Evolutionary conservation across 2,797 vertebrate species (phyloP).

Genomic region (Clarias pachynema): DNA sequence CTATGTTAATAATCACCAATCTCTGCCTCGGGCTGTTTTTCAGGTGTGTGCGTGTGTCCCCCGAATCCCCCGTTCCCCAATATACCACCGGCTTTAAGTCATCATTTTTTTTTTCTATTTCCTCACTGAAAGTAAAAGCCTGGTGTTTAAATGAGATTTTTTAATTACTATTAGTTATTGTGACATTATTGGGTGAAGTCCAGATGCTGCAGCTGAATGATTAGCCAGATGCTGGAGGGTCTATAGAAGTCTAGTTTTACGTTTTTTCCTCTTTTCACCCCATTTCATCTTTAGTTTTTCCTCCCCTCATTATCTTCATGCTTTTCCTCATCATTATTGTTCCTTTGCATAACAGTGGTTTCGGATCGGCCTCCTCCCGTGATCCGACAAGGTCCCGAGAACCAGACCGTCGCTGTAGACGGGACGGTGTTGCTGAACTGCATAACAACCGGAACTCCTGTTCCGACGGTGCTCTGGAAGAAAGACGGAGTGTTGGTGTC

Average conservation of each 20-base stretch:
- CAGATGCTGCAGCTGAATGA: slow-evolving; percentile 68
- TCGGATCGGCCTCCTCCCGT: slow-evolving; percentile 91
- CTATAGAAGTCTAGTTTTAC: slow-evolving; percentile 64
- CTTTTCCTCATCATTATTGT: neutral
- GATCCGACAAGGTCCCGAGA: slow-evolving; percentile 90
- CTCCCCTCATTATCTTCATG: slow-evolving; percentile 1
- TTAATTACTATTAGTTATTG: slow-evolving; percentile 56
- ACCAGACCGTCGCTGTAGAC: slow-evolving; percentile 91
- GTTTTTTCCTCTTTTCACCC: slow-evolving; percentile 55
- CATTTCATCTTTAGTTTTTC: slow-evolving; percentile 58
- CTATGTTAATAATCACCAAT: slow-evolving; percentile 31
- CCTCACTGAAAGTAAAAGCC: slow-evolving; percentile 58
- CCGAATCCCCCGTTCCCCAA: neutral
- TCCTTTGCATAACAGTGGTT: slow-evolving; percentile 70
- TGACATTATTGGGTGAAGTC: slow-evolving; percentile 65
- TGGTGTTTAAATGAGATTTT: slow-evolving; percentile 73
- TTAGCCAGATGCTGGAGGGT: slow-evolving; percentile 51
- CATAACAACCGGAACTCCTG: slow-evolving; percentile 78
- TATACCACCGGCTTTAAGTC: slow-evolving; percentile 34
- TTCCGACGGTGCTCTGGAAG: slow-evolving; percentile 87
- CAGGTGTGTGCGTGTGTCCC: neutral
- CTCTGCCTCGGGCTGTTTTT: slow-evolving; percentile 36
- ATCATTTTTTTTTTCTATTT: slow-evolving; percentile 17
- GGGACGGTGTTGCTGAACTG: slow-evolving; percentile 85
- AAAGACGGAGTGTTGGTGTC: slow-evolving; percentile 84